phyloP scores from a whole-genome alignment of 1,140 invertebrate genomes.

The Tribolium madens region DNA sequence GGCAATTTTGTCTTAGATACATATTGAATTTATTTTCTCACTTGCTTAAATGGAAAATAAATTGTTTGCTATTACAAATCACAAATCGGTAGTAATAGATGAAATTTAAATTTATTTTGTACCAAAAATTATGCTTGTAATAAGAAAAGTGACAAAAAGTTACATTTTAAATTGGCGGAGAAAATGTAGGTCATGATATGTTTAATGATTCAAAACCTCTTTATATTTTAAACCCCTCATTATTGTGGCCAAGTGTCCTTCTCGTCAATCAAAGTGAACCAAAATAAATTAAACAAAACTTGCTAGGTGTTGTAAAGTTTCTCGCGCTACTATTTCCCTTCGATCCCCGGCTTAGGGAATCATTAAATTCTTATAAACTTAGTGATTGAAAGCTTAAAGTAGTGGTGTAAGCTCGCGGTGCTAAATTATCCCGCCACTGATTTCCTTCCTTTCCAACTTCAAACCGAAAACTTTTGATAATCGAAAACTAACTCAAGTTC shows the following conservation, averaged over 20 bases:
- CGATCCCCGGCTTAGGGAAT: neutral
- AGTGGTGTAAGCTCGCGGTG: neutral
- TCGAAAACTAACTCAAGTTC: constrained; percentile 44
- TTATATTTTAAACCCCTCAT: neutral
- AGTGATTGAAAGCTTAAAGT: constrained; percentile 40
- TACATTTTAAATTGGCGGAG: too few relatives aligned
- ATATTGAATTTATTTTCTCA: too few relatives aligned
- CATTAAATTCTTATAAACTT: constrained; percentile 30
- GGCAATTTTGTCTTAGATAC: too few relatives aligned
- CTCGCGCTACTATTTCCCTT: neutral
- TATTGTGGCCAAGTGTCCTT: neutral
- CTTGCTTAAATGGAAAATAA: too few relatives aligned
- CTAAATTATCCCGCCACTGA: constrained; percentile 41
- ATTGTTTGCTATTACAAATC: too few relatives aligned
- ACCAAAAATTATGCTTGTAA: too few relatives aligned
- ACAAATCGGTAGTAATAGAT: too few relatives aligned
- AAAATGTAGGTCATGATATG: too few relatives aligned
- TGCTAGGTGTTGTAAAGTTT: constrained; percentile 6
- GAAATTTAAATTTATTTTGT: too few relatives aligned
- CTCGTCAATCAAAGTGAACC: neutral
- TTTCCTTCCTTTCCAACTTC: constrained; percentile 35
- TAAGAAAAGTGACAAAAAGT: too few relatives aligned
- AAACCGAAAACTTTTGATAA: constrained; percentile 47
- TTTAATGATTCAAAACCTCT: too few relatives aligned
- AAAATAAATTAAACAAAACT: constrained; percentile 26